A percentile compares a stretch with the other conserved stretches of the same genome.
These are phyloP conservation scores for Capra hircus DNA, from an alignment of 2,113 vertebrate species.

Conservation along the genomic window DNA sequence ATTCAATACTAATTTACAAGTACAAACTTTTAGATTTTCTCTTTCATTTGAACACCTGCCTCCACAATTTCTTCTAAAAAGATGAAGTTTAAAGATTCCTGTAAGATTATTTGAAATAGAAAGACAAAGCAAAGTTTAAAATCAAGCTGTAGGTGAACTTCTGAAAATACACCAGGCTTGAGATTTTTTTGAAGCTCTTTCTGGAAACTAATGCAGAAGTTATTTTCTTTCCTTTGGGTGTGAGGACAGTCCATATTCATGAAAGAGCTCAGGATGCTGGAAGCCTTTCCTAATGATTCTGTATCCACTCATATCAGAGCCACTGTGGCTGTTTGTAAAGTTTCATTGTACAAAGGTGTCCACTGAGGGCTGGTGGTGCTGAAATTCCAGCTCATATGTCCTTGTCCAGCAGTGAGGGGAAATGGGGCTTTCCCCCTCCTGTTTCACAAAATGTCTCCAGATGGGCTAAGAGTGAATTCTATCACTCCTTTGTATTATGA, in stretches of 20 bases:
- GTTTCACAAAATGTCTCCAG: background rate
- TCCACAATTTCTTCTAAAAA: background rate
- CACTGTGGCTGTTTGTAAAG: background rate
- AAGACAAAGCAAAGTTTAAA: constrained; percentile 35
- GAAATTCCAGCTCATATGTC: background rate
- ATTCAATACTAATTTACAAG: background rate
- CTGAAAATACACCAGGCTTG: background rate
- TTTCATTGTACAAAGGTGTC: background rate
- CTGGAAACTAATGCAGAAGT: background rate
- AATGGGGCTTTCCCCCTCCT: background rate
- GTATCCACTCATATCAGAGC: background rate
- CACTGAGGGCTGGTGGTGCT: background rate
- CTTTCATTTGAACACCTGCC: background rate
- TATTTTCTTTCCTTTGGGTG: background rate
- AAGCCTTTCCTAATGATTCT: background rate
- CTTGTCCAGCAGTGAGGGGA: background rate
- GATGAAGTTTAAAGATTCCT: background rate
- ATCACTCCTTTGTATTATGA: background rate
- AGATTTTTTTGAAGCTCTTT: background rate
- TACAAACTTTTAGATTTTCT: background rate
- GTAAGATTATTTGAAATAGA: constrained; percentile 2
- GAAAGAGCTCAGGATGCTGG: background rate
- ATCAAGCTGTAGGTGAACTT: background rate
- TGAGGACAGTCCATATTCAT: background rate
- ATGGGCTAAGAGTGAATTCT: background rate